phyloP scores from a whole-genome alignment of 2,888 invertebrate species.

The Thysanoteuthis rhombus region DNA sequence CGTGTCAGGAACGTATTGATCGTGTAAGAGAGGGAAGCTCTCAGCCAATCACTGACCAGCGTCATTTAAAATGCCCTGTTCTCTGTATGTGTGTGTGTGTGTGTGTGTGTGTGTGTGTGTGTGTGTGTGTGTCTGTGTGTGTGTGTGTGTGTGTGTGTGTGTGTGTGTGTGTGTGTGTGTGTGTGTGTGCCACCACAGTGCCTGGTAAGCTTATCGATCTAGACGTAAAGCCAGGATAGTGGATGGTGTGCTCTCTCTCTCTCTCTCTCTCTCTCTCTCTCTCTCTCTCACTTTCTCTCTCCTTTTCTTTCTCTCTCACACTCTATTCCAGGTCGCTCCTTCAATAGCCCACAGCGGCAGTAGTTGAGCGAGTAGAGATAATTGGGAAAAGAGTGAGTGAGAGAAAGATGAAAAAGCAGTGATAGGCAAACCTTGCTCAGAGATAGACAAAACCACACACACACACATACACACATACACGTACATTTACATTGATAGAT shows the following conservation, averaged over 20 bases:
- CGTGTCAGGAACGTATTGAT: not conserved
- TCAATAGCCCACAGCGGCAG: not conserved
- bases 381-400: not conserved
- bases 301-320: too few relatives aligned
- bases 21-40: not conserved
- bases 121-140: too few relatives aligned
- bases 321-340: not conserved
- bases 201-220: not conserved
- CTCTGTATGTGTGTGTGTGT: not conserved
- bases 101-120: too few relatives aligned
- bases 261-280: not conserved
- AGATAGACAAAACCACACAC: not conserved
- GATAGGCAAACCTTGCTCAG: not conserved
- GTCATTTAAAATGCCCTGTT: not conserved
- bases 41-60: conserved; percentile 12
- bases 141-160: too few relatives aligned
- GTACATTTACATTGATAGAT: not conserved
- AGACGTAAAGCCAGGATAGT: not conserved
- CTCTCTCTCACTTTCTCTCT: not conserved
- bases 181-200: too few relatives aligned
- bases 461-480: not conserved
- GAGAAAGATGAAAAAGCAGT: not conserved
- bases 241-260: not conserved
- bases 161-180: too few relatives aligned
- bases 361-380: not conserved